phyloP scores from a whole-genome alignment of 2,113 vertebrate species.

The Oceanites oceanicus region DNA sequence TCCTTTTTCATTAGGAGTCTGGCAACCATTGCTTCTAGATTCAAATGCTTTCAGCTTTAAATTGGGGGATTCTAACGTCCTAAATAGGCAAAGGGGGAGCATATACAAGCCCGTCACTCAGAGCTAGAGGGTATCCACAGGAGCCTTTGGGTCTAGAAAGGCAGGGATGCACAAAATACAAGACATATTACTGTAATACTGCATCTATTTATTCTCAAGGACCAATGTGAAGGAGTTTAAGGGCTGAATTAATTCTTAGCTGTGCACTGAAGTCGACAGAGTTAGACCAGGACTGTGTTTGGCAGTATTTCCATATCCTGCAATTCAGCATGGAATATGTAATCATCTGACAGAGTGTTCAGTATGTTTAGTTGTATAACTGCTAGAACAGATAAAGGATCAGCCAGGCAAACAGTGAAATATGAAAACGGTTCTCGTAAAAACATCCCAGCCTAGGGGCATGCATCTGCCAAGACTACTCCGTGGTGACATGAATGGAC shows the following conservation, averaged over 20 bases:
- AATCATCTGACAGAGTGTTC: slow-evolving; percentile 61
- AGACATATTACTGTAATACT: not conserved
- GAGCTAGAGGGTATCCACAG: not conserved
- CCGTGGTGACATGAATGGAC: slow-evolving; percentile 68
- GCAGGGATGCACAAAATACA: not conserved
- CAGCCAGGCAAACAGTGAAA: slow-evolving; percentile 73
- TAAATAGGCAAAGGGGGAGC: not conserved
- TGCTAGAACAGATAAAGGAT: slow-evolving; percentile 73
- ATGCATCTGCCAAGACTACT: slow-evolving; percentile 70
- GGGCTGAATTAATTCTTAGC: slow-evolving; percentile 1
- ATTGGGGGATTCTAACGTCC: not conserved
- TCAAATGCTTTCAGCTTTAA: not conserved
- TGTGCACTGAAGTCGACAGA: not conserved
- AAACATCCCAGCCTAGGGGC: slow-evolving; percentile 68
- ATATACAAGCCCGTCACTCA: not conserved
- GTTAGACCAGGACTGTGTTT: slow-evolving; percentile 40
- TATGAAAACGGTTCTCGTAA: slow-evolving; percentile 73
- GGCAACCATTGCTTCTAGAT: not conserved
- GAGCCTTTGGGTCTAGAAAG: not conserved
- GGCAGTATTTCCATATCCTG: slow-evolving; percentile 43
- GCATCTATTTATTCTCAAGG: not conserved
- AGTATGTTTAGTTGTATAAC: slow-evolving; percentile 72
- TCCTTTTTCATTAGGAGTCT: not conserved
- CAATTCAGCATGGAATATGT: slow-evolving; percentile 54
- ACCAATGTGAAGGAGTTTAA: not conserved